phyloP scores from a whole-genome alignment of 2,888 invertebrate genomes.

The Drosophila yooni region DNA sequence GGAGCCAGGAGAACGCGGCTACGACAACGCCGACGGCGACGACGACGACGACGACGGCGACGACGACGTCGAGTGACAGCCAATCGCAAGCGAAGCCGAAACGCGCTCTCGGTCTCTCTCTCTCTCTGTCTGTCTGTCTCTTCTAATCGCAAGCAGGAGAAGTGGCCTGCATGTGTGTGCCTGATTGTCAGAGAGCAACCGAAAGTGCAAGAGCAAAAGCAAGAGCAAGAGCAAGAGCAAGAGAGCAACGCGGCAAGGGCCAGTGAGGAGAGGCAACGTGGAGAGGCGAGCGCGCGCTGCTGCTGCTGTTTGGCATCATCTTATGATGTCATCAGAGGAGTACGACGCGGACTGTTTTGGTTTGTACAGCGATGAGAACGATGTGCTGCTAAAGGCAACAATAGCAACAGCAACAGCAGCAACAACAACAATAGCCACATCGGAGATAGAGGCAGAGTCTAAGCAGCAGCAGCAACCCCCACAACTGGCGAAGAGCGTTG shows the following conservation, averaged over 20 bases:
- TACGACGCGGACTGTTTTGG: conserved; percentile 96
- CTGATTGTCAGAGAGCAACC: conserved; percentile 47
- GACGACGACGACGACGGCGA: conserved; percentile 20
- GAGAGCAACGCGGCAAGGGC: conserved; percentile 6
- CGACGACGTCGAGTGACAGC: conserved; percentile 23
- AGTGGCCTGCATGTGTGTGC: conserved; percentile 51
- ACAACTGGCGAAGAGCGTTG: conserved; percentile 44
- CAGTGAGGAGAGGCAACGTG: conserved; percentile 53
- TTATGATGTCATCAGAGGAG: conserved; percentile 98
- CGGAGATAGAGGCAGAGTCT: conserved; percentile 86
- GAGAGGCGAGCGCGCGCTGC: conserved; percentile 68
- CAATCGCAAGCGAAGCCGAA: conserved; percentile 56
- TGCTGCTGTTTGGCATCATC: conserved; percentile 88
- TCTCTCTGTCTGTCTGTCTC: conserved; percentile 7
- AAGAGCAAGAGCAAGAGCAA: conserved; percentile 15
- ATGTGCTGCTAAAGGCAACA: conserved; percentile 94
- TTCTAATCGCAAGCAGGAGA: conserved; percentile 51
- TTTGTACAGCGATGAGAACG: conserved; percentile 93
- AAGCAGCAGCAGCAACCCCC: conserved; percentile 63
- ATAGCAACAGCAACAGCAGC: conserved; percentile 88
- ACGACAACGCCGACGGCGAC: conserved; percentile 13
- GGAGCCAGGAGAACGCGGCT: conserved; percentile 28
- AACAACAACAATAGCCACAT: conserved; percentile 84
- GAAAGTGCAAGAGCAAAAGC: conserved; percentile 48
- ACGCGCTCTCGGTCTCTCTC: conserved; percentile 28